These are phyloP conservation scores for Seriola dumerili DNA, from an alignment of 2,113 vertebrate genomes.

Conservation along the genomic window DNA sequence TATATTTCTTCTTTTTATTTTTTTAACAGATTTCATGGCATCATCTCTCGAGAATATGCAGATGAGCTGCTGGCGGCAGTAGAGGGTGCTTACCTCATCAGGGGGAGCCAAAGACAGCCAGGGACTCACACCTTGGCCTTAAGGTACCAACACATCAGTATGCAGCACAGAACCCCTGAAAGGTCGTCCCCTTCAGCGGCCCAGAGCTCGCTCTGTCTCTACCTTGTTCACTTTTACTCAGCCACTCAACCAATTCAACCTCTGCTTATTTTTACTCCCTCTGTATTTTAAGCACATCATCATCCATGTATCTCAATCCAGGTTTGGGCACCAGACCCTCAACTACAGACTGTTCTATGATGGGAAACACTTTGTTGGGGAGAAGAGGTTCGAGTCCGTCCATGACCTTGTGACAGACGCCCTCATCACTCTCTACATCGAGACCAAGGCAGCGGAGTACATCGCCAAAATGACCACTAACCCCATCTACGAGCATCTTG, in stretches of 20 bases:
- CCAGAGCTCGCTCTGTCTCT: not conserved
- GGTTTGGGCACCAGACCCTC: conserved; percentile 95
- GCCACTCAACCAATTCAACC: not conserved
- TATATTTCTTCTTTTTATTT: not conserved
- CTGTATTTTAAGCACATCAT: not conserved
- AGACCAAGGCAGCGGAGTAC: conserved; percentile 98
- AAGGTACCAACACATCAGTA: conserved; percentile 84
- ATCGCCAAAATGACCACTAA: conserved; percentile 99
- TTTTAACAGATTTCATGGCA: conserved; percentile 92
- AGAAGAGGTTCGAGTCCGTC: conserved; percentile 97
- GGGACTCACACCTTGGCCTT: conserved; percentile 96
- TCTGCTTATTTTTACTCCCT: not conserved
- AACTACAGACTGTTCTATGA: conserved; percentile 98
- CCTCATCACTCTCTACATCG: conserved; percentile 97
- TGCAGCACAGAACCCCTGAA: conserved; percentile 13
- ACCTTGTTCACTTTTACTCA: conserved; percentile 4
- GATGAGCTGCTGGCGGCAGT: conserved; percentile 90
- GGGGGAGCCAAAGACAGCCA: conserved; percentile 97
- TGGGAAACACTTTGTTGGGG: conserved; percentile 97
- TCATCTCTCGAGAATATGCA: conserved; percentile 95
- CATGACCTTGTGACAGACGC: conserved; percentile 98
- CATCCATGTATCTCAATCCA: conserved; percentile 61
- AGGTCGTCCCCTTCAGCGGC: not conserved
- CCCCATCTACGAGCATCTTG: conserved; percentile 97
- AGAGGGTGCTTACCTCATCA: conserved; percentile 96